Evolutionary conservation across 1,140 invertebrate species (phyloP).

Genomic region (Stenopsyche tienmushanensis): DNA sequence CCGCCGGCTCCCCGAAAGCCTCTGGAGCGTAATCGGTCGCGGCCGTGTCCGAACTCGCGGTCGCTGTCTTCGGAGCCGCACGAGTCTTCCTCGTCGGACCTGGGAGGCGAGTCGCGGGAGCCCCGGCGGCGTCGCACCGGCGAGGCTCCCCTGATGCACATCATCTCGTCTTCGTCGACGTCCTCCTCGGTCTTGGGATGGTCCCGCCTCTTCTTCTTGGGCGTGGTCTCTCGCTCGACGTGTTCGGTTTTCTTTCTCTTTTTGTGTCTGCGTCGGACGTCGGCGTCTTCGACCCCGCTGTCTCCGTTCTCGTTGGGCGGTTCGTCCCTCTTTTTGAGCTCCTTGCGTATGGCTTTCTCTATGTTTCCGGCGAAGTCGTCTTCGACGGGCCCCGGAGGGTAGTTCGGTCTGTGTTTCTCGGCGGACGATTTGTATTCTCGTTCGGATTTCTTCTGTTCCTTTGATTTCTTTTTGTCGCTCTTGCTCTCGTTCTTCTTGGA

Average conservation of each 20-base stretch:
- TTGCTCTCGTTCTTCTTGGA: slow-evolving; percentile 33
- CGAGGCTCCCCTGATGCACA: slow-evolving; percentile 73
- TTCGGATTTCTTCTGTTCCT: slow-evolving; percentile 51
- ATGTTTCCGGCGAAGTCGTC: slow-evolving; percentile 77
- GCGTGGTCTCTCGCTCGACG: slow-evolving; percentile 49
- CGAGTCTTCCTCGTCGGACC: slow-evolving; percentile 54
- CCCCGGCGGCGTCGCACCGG: slow-evolving; percentile 53
- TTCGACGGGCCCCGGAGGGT: slow-evolving; percentile 50
- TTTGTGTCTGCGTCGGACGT: slow-evolving; percentile 52
- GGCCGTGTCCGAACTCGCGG: slow-evolving; percentile 46
- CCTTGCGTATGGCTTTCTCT: slow-evolving; percentile 72
- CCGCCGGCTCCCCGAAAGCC: slow-evolving; percentile 25
- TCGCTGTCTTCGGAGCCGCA: slow-evolving; percentile 59
- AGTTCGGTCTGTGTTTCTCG: slow-evolving; percentile 3
- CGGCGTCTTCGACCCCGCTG: slow-evolving; percentile 50
- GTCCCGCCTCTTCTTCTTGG: slow-evolving; percentile 54
- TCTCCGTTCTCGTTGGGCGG: slow-evolving; percentile 49
- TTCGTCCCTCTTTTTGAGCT: slow-evolving; percentile 58
- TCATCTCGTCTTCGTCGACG: slow-evolving; percentile 75
- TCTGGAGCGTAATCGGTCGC: slow-evolving; percentile 42
- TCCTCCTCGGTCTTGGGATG: slow-evolving; percentile 57
- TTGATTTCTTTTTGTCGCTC: slow-evolving; percentile 47
- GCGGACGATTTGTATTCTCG: slow-evolving; percentile 40
- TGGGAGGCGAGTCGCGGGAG: slow-evolving; percentile 36
- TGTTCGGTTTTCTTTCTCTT: slow-evolving; percentile 55